These are phyloP conservation scores for Plectus sambesii DNA, from an alignment of 1,140 invertebrate species.

Conservation along the genomic window DNA sequence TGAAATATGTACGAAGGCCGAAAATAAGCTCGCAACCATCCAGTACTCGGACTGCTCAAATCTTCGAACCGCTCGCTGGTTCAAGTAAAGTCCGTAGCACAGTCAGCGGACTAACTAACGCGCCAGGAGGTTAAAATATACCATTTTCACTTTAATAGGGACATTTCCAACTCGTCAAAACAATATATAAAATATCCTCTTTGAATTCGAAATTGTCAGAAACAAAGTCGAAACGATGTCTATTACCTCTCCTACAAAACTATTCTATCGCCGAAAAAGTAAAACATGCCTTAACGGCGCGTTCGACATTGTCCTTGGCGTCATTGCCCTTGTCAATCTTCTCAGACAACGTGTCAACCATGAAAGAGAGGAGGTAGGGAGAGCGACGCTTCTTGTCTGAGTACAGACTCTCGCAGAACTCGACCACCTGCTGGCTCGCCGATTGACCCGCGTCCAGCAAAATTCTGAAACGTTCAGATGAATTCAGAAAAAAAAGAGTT, in stretches of 20 bases:
- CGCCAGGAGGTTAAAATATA: too few species aligned
- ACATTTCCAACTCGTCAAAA: too few species aligned
- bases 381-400: constrained; percentile 16
- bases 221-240: neutral
- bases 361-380: constrained; percentile 29
- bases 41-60: too few species aligned
- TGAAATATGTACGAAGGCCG: too few species aligned
- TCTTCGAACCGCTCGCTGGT: too few species aligned
- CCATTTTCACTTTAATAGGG: too few species aligned
- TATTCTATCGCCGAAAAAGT: too few species aligned
- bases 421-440: constrained; percentile 18
- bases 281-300: constrained; percentile 23
- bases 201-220: constrained; percentile 5
- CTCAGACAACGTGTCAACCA: constrained; percentile 32
- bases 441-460: constrained; percentile 21
- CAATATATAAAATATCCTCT: too few species aligned
- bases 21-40: too few species aligned
- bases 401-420: constrained; percentile 22
- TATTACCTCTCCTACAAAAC: too few species aligned
- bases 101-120: too few species aligned
- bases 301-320: constrained; percentile 15
- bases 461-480: constrained; percentile 22
- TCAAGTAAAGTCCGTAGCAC: too few species aligned
- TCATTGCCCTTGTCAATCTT: constrained; percentile 21
- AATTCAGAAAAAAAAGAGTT: constrained; percentile 6